These are phyloP conservation scores for Circaetus cinerascens DNA, from an alignment of 2,113 vertebrate species.

Conservation along the genomic window DNA sequence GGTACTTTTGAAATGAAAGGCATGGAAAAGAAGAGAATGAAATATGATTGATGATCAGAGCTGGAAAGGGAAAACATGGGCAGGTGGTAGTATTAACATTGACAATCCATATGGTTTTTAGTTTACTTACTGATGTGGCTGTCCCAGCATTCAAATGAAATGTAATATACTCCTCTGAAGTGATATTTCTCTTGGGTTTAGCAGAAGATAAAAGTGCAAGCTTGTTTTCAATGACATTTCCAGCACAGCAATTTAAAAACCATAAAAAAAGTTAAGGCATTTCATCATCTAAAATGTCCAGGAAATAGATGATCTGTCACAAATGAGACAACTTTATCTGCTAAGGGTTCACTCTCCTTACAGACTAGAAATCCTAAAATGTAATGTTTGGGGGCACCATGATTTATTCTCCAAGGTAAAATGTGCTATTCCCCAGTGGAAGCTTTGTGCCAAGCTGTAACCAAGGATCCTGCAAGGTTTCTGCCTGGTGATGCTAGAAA, in stretches of 20 bases:
- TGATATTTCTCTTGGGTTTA: background rate
- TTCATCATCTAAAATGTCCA: background rate
- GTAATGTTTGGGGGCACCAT: background rate
- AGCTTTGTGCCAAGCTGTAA: background rate
- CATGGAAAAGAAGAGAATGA: background rate
- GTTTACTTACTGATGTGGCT: background rate
- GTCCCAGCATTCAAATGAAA: background rate
- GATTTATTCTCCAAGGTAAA: background rate
- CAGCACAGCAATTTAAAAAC: background rate
- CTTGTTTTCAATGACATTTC: background rate
- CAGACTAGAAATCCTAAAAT: background rate
- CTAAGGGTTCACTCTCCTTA: background rate
- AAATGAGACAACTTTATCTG: background rate
- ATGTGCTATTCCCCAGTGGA: background rate
- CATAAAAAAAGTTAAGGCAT: background rate
- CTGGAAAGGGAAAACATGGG: background rate
- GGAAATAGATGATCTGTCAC: background rate
- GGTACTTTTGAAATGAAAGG: background rate
- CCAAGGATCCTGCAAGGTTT: background rate
- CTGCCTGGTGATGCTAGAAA: background rate
- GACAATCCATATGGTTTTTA: background rate
- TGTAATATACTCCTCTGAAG: background rate
- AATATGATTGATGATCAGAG: background rate
- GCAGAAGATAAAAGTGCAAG: background rate
- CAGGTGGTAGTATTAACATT: background rate